Evolutionary conservation across 2,888 invertebrate species (phyloP).

Genomic region (Disparrhopalites patrizii): DNA sequence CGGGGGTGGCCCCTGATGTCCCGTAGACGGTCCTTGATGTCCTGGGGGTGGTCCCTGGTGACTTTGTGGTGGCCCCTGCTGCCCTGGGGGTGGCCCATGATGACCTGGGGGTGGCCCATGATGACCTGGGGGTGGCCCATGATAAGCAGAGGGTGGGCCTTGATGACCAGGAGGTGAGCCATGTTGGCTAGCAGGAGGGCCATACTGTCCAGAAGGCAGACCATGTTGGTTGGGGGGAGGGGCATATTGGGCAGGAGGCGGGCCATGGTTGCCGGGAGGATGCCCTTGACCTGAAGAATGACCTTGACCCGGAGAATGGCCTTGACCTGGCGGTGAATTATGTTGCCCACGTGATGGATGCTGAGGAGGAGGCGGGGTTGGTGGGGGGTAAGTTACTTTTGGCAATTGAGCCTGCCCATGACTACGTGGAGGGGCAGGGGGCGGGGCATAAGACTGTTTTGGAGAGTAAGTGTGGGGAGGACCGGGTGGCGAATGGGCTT

Average conservation of each 20-base stretch:
- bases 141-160: not conserved
- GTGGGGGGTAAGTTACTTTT: too few relatives aligned
- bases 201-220: too few relatives aligned
- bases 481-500: too few relatives aligned
- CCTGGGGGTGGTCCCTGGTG: not conserved
- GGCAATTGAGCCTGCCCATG: too few relatives aligned
- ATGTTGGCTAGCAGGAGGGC: not conserved
- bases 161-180: not conserved
- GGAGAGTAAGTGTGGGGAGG: not conserved
- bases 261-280: not conserved
- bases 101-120: not conserved
- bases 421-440: not conserved
- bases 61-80: not conserved
- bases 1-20: not conserved
- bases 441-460: not conserved
- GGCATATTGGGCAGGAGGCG: not conserved
- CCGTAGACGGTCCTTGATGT: not conserved
- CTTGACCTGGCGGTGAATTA: slow-evolving; percentile 5
- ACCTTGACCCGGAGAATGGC: too few relatives aligned
- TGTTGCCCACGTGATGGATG: not conserved
- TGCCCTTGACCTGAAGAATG: slow-evolving; percentile 9
- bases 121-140: too few relatives aligned
- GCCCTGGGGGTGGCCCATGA: not conserved
- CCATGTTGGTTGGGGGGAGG: not conserved
- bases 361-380: not conserved